phyloP scores from a whole-genome alignment of 1,140 invertebrate species.

The Drosophila paulistorum region DNA sequence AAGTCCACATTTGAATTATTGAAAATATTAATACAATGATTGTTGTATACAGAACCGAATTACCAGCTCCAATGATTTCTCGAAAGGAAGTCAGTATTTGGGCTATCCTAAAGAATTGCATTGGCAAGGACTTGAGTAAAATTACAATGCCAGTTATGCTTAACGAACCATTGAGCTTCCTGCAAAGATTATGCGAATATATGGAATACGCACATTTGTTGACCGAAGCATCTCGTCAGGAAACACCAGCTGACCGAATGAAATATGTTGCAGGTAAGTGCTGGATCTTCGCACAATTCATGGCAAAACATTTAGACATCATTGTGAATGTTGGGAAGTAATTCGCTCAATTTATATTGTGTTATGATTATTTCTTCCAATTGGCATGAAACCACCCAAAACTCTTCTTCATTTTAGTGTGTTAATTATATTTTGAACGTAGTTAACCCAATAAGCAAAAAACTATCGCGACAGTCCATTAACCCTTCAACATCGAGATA shows the following conservation, averaged over 20 bases:
- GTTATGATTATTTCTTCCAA: neutral
- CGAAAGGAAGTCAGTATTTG: slow-evolving; percentile 96
- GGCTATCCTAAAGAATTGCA: slow-evolving; percentile 96
- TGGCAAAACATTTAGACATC: slow-evolving; percentile 18
- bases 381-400: neutral
- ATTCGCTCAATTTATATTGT: neutral
- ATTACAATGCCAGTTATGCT: slow-evolving; percentile 99
- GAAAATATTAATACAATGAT: neutral
- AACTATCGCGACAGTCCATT: no score
- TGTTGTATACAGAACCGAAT: slow-evolving; percentile 85
- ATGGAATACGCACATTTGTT: slow-evolving; percentile 97
- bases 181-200: slow-evolving; percentile 97
- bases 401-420: neutral
- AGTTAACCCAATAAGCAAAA: no score
- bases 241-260: slow-evolving; percentile 91
- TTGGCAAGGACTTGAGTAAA: slow-evolving; percentile 98
- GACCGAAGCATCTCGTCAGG: slow-evolving; percentile 88
- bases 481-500: no score
- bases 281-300: neutral
- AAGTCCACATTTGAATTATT: no score
- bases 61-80: slow-evolving; percentile 94
- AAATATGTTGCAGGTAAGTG: slow-evolving; percentile 86
- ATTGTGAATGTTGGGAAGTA: neutral
- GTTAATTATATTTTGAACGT: neutral
- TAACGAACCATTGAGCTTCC: slow-evolving; percentile 97